These are phyloP conservation scores for Tuta absoluta DNA, from an alignment of 2,888 invertebrate species.

Conservation along the genomic window DNA sequence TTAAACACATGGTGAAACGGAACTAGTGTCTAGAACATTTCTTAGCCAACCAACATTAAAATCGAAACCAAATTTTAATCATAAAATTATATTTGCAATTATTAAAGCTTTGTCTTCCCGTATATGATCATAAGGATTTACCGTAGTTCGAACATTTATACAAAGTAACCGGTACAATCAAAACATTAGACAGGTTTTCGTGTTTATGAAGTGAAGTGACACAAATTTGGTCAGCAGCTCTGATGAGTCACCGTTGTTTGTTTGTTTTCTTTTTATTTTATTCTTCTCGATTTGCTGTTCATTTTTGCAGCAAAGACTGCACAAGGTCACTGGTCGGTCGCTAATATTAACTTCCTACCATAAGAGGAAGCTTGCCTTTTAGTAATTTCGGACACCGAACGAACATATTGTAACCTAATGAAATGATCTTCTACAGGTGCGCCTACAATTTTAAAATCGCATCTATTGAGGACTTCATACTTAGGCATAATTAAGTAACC, in stretches of 20 bases:
- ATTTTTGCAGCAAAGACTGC: not conserved
- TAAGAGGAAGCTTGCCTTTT: conserved; percentile 54
- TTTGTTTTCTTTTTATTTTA: conserved; percentile 6
- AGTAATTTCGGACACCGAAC: conserved; percentile 35
- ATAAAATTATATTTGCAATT: too few relatives aligned
- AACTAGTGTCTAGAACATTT: too few relatives aligned
- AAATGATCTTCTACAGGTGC: not conserved
- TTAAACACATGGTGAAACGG: too few relatives aligned
- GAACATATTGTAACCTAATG: not conserved
- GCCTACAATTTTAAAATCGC: not conserved
- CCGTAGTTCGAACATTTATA: too few relatives aligned
- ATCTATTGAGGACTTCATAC: too few relatives aligned
- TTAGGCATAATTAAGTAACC: too few relatives aligned
- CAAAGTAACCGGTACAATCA: not conserved
- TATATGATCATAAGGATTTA: too few relatives aligned
- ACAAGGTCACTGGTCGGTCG: conserved; percentile 10
- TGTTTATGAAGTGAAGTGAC: not conserved
- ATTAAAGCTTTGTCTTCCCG: too few relatives aligned
- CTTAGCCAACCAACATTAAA: too few relatives aligned
- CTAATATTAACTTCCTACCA: conserved; percentile 43
- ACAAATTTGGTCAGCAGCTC: not conserved
- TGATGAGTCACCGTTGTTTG: conserved; percentile 4
- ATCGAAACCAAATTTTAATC: too few relatives aligned
- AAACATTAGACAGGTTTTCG: not conserved
- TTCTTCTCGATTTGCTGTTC: not conserved